These are phyloP conservation scores for Hemibagrus guttatus DNA, from an alignment of 2,797 vertebrate genomes.

Conservation along the genomic window DNA sequence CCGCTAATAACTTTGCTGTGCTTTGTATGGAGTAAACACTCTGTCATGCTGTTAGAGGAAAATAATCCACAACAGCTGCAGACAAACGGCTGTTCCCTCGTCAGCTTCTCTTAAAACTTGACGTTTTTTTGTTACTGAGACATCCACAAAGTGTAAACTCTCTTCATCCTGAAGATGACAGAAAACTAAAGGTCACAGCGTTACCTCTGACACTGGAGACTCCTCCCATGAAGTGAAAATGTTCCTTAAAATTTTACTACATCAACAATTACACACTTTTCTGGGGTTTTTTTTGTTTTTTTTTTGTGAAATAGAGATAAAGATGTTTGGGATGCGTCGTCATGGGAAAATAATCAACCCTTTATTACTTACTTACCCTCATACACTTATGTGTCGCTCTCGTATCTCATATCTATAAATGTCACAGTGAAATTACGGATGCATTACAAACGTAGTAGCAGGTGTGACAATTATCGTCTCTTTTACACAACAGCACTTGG, in stretches of 20 bases:
- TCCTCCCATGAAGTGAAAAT: neutral
- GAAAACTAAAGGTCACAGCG: neutral
- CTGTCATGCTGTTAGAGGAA: neutral
- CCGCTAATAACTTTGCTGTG: neutral
- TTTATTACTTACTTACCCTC: neutral
- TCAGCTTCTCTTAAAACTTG: neutral
- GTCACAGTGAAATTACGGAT: constrained; percentile 5
- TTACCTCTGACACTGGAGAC: neutral
- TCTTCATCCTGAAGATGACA: too few species aligned
- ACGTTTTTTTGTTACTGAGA: neutral
- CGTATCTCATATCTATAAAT: neutral
- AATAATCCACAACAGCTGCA: neutral
- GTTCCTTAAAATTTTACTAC: neutral
- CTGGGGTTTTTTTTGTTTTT: neutral
- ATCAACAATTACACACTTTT: neutral
- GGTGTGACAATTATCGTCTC: constrained; percentile 28
- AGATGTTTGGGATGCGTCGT: neutral
- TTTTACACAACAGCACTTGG: constrained; percentile 37
- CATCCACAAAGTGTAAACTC: neutral
- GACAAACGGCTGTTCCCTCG: neutral
- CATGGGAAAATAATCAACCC: neutral
- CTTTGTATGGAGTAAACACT: neutral
- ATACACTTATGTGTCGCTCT: neutral
- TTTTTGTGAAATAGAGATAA: neutral
- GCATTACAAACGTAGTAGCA: constrained; percentile 27